These are phyloP conservation scores for Daboia siamensis DNA, from an alignment of 2,113 vertebrate species.

Conservation along the genomic window DNA sequence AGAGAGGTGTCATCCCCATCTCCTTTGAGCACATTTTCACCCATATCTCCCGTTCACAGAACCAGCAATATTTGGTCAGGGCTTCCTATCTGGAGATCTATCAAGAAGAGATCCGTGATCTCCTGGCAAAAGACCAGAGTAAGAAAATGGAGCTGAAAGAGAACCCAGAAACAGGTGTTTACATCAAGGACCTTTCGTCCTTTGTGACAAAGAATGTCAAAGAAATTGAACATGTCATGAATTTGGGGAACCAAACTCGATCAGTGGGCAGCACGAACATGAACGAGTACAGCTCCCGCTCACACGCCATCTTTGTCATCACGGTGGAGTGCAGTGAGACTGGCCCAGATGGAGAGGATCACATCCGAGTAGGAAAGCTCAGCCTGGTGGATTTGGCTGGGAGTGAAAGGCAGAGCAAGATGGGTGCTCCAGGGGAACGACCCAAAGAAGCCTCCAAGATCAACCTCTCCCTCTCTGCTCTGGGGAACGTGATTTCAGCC, in stretches of 20 bases:
- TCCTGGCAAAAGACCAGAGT: conserved; percentile 89
- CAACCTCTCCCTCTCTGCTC: conserved; percentile 91
- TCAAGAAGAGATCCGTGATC: conserved; percentile 93
- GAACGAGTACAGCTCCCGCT: conserved; percentile 93
- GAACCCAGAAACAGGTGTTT: conserved; percentile 84
- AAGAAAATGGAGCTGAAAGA: conserved; percentile 92
- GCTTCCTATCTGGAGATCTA: conserved; percentile 98
- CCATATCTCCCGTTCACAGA: conserved; percentile 92
- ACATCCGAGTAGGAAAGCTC: conserved; percentile 94
- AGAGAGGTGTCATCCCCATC: conserved; percentile 85
- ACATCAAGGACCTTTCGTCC: conserved; percentile 90
- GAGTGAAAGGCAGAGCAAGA: conserved; percentile 91
- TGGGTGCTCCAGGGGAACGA: conserved; percentile 77
- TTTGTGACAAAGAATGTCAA: conserved; percentile 95
- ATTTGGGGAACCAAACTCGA: conserved; percentile 87
- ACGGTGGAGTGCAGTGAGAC: conserved; percentile 91
- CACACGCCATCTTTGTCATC: conserved; percentile 91
- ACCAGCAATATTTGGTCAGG: conserved; percentile 93
- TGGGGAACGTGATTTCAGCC: conserved; percentile 96
- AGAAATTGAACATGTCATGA: conserved; percentile 96
- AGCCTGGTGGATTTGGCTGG: conserved; percentile 96
- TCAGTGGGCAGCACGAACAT: conserved; percentile 92
- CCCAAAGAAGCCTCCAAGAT: conserved; percentile 94
- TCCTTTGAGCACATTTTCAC: conserved; percentile 95
- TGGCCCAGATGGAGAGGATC: conserved; percentile 86